Percentiles rank a stretch among this genome's conserved stretches.
phyloP scores from a whole-genome alignment of 2,888 invertebrate species.

The Drosophila subquinaria region DNA sequence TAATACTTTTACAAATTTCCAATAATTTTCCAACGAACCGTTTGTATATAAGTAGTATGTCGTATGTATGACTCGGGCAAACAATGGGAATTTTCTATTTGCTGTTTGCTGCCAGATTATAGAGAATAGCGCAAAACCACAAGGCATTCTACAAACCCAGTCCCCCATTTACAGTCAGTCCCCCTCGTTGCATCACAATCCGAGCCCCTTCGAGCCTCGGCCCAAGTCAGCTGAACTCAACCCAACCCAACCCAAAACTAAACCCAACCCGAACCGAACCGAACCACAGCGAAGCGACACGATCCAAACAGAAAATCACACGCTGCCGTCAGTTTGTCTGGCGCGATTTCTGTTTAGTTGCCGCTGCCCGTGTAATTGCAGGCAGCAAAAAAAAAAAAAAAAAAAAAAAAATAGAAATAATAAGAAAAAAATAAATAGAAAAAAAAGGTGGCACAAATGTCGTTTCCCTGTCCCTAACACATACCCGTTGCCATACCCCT shows the following conservation, averaged over 20 bases:
- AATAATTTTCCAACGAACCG: constrained; percentile 6
- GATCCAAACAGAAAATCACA: constrained; percentile 69
- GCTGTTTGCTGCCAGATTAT: constrained; percentile 17
- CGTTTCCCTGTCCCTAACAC: constrained; percentile 58
- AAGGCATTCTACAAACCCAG: constrained; percentile 35
- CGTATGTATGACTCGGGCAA: background rate
- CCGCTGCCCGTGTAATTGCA: constrained; percentile 73
- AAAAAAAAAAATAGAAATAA: background rate
- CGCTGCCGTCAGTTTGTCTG: constrained; percentile 78
- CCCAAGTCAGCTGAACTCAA: background rate
- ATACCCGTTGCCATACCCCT: constrained; percentile 17
- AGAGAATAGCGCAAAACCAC: constrained; percentile 13
- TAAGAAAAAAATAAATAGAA: constrained; percentile 8
- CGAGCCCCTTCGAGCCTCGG: background rate
- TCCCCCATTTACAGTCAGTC: constrained; percentile 19
- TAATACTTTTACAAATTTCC: background rate
- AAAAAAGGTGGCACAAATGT: constrained; percentile 76
- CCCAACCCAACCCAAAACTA: constrained; percentile 7
- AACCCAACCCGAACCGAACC: constrained; percentile 11
- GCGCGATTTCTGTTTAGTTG: constrained; percentile 73
- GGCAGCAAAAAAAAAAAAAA: constrained; percentile 49
- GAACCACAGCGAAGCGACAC: constrained; percentile 19
- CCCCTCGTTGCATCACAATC: background rate
- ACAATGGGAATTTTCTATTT: constrained; percentile 11
- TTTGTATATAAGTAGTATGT: background rate